phyloP scores from a whole-genome alignment of 2,113 vertebrate genomes.

The Aleadryas rufinucha region DNA sequence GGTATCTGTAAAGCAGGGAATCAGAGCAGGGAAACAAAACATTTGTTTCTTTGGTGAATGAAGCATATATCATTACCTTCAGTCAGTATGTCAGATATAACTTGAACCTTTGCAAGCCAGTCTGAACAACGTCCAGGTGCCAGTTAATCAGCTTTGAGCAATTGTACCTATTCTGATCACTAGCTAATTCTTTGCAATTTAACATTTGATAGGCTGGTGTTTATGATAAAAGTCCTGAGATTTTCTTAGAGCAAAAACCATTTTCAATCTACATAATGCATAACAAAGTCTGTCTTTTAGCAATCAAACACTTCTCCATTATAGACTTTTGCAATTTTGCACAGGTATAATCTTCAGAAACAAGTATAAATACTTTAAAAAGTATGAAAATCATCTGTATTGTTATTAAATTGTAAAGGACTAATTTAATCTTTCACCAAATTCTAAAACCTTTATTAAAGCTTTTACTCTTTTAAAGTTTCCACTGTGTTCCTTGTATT shows the following conservation, averaged over 20 bases:
- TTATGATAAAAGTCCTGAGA: neutral
- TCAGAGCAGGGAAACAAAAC: conserved; percentile 75
- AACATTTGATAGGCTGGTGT: neutral
- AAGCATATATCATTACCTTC: conserved; percentile 73
- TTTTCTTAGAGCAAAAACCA: neutral
- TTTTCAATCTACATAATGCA: neutral
- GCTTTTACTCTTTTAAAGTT: neutral
- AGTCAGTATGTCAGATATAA: conserved; percentile 67
- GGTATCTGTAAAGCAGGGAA: conserved; percentile 71
- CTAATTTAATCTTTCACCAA: neutral
- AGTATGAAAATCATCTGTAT: neutral
- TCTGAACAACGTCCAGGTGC: conserved; percentile 48
- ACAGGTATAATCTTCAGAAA: neutral
- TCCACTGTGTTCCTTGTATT: neutral
- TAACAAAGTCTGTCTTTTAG: neutral
- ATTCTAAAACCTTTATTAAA: neutral
- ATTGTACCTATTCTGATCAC: neutral
- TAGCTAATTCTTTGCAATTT: conserved; percentile 34
- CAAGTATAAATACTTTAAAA: neutral
- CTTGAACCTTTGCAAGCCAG: conserved; percentile 60
- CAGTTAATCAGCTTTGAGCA: conserved; percentile 58
- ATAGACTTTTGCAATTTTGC: neutral
- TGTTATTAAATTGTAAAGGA: neutral
- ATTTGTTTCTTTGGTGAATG: conserved; percentile 76
- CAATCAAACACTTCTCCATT: neutral